Evolutionary conservation across 2,113 vertebrate genomes (phyloP).

Genomic region (Crotalus tigris): DNA sequence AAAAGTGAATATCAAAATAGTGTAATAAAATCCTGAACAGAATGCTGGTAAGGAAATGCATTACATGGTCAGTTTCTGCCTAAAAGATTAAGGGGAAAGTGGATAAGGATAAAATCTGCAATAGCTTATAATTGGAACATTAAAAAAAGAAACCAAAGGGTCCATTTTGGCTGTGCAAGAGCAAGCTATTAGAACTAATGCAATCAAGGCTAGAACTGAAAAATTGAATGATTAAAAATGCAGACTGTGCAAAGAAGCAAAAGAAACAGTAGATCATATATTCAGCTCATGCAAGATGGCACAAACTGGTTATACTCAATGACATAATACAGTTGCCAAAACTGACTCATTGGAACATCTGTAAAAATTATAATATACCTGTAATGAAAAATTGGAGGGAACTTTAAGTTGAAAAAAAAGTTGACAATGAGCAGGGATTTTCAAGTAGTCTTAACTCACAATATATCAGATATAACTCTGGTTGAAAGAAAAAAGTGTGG

Average conservation of each 20-base stretch:
- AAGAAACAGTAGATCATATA: background rate
- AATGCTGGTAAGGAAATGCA: background rate
- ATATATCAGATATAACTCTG: background rate
- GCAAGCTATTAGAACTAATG: background rate
- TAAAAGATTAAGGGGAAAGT: background rate
- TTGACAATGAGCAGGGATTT: background rate
- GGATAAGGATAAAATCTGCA: background rate
- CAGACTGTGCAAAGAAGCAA: background rate
- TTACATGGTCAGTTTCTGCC: background rate
- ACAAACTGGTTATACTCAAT: background rate
- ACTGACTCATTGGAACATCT: background rate
- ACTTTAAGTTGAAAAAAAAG: background rate
- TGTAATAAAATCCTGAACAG: background rate
- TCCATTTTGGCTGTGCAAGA: background rate
- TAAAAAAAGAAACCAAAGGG: background rate
- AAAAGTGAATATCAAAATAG: background rate
- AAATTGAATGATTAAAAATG: background rate
- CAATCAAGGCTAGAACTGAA: background rate
- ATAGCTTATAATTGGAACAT: background rate
- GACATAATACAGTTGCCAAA: background rate
- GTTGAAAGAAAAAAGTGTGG: background rate
- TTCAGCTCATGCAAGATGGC: background rate
- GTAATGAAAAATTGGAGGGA: background rate
- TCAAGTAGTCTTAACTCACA: background rate
- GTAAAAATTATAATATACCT: background rate